Conservation (phyloP, 1,140 invertebrate genomes). For the Dufourea novaeangliae region DNA sequence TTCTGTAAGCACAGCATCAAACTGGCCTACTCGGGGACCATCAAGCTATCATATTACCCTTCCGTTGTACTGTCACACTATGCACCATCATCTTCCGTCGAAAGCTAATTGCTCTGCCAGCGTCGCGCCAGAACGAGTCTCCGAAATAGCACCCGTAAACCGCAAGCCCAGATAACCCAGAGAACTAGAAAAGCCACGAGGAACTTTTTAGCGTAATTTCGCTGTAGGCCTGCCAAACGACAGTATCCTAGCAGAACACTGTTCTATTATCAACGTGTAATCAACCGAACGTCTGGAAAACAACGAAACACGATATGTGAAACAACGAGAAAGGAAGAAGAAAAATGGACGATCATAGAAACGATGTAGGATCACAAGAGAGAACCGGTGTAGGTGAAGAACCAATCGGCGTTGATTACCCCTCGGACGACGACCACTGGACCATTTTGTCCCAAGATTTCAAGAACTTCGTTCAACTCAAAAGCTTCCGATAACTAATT, state of each 20-base stretch:
- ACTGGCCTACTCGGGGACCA: neutral
- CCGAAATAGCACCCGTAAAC: neutral
- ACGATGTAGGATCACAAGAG: neutral
- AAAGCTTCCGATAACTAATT: too few species aligned
- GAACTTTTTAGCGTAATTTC: slow-evolving; percentile 13
- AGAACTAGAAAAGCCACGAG: neutral
- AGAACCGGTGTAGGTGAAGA: too few species aligned
- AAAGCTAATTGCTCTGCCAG: neutral
- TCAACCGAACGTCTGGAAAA: neutral
- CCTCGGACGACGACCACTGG: too few species aligned
- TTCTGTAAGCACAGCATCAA: neutral
- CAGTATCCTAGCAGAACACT: neutral
- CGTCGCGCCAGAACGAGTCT: neutral
- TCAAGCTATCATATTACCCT: neutral
- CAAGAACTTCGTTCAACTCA: too few species aligned
- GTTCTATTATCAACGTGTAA: neutral
- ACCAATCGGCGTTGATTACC: neutral
- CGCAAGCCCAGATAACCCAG: neutral
- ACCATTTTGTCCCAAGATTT: too few species aligned
- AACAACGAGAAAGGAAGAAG: neutral
- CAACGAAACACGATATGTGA: neutral
- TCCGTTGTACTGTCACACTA: neutral
- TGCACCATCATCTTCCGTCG: neutral
- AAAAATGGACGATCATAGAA: too few species aligned
- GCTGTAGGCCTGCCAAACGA: neutral